Evolutionary conservation across 2,113 vertebrate genomes (phyloP).

Genomic region (Acrocephalus arundinaceus): DNA sequence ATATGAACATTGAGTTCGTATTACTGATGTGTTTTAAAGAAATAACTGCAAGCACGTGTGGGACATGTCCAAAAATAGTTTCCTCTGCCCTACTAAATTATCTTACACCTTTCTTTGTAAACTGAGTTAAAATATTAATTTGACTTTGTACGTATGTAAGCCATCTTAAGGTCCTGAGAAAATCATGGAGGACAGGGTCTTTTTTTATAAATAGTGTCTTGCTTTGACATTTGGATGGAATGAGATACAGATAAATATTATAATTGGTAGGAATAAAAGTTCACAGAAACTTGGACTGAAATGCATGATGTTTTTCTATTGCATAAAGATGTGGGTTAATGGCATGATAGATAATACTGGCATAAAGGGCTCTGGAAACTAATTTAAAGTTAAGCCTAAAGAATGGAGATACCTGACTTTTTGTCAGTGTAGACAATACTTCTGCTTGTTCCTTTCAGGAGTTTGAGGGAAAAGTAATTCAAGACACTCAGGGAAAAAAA

Average conservation of each 20-base stretch:
- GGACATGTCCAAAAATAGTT: not conserved
- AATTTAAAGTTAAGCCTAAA: not conserved
- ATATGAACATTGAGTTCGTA: accelerated
- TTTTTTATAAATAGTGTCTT: not conserved
- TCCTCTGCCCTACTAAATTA: not conserved
- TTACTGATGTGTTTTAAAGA: not conserved
- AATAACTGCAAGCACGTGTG: not conserved
- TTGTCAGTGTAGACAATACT: not conserved
- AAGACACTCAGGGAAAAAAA: not conserved
- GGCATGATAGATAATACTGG: not conserved
- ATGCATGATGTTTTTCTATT: not conserved
- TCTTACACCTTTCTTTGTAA: not conserved
- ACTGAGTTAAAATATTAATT: not conserved
- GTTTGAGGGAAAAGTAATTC: not conserved
- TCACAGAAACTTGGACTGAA: not conserved
- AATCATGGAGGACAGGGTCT: not conserved
- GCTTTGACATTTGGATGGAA: not conserved
- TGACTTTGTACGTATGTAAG: not conserved
- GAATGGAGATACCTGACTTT: not conserved
- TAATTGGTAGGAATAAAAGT: not conserved
- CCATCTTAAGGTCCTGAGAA: not conserved
- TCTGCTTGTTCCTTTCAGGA: not conserved
- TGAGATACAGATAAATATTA: not conserved
- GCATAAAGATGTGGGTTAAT: not conserved
- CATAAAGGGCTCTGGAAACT: not conserved